phyloP scores from a whole-genome alignment of 2,797 vertebrate species.

The Enteromius fasciolatus region DNA sequence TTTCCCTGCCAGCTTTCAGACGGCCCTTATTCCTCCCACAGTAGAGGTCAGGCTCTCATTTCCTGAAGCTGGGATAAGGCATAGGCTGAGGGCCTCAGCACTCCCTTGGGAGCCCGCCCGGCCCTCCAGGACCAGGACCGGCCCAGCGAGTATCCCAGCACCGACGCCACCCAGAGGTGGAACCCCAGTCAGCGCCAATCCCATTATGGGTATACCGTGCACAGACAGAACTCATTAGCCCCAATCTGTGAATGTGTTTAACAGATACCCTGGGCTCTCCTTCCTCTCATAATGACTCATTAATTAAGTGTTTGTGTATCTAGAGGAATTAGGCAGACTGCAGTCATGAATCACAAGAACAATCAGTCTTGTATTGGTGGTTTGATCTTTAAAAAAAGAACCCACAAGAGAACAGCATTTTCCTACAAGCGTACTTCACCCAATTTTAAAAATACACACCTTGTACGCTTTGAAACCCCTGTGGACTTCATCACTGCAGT shows the following conservation, averaged over 20 bases:
- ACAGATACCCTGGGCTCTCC: slow-evolving; percentile 76
- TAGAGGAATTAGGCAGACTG: slow-evolving; percentile 76
- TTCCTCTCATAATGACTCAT: slow-evolving; percentile 82
- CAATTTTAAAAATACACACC: slow-evolving; percentile 37
- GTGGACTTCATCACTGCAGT: slow-evolving; percentile 16
- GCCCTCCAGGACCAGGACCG: slow-evolving; percentile 49
- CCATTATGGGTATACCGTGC: slow-evolving; percentile 58
- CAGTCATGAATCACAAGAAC: slow-evolving; percentile 78
- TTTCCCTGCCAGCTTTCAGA: slow-evolving; percentile 58
- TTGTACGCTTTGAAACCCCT: slow-evolving; percentile 13
- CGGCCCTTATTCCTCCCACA: slow-evolving; percentile 62
- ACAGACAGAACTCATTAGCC: slow-evolving; percentile 76
- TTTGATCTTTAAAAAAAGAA: slow-evolving; percentile 73
- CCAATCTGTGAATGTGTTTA: slow-evolving; percentile 74
- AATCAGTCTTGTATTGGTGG: slow-evolving; percentile 76
- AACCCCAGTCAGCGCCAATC: slow-evolving; percentile 39
- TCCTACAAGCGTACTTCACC: slow-evolving; percentile 33
- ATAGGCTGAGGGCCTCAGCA: slow-evolving; percentile 67
- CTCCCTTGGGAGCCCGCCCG: slow-evolving; percentile 58
- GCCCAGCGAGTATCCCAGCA: slow-evolving; percentile 53
- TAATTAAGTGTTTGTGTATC: slow-evolving; percentile 81
- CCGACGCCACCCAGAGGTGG: slow-evolving; percentile 71
- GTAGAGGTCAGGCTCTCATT: slow-evolving; percentile 79
- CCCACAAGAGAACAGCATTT: slow-evolving; percentile 43
- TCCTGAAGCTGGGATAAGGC: slow-evolving; percentile 75